These are phyloP conservation scores for Rattus norvegicus DNA, from an alignment of 2,113 vertebrate genomes.

Conservation along the genomic window DNA sequence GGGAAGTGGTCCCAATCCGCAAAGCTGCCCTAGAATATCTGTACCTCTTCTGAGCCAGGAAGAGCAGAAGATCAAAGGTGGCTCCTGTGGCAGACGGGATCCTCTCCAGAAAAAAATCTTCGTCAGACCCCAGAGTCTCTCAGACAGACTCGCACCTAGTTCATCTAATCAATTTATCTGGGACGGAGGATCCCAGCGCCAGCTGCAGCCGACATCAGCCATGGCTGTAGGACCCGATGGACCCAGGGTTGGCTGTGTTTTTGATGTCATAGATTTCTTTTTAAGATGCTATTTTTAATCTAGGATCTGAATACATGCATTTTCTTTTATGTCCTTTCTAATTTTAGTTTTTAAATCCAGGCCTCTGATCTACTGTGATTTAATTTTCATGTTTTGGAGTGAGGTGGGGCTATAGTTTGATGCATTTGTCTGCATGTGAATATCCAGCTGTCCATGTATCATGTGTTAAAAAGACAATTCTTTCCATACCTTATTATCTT, in stretches of 20 bases:
- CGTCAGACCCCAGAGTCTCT: slow-evolving; percentile 96
- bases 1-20: slow-evolving; percentile 98
- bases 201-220: slow-evolving; percentile 69
- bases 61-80: slow-evolving; percentile 90
- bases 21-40: slow-evolving; percentile 96
- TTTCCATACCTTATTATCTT: neutral
- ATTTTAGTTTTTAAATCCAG: neutral
- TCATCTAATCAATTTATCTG: too few species aligned
- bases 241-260: slow-evolving; percentile 16
- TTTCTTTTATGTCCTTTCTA: neutral
- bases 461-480: neutral
- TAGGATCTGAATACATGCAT: neutral
- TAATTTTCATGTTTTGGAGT: neutral
- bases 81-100: slow-evolving; percentile 91
- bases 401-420: neutral
- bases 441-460: neutral
- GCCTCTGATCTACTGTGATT: neutral
- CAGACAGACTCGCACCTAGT: slow-evolving; percentile 85
- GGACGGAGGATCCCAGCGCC: slow-evolving; percentile 75
- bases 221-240: slow-evolving; percentile 61
- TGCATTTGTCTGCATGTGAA: neutral
- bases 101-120: slow-evolving; percentile 97
- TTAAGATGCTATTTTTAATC: neutral
- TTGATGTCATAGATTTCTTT: neutral
- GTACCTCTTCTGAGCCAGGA: slow-evolving; percentile 93